Conservation (phyloP, 1,140 invertebrate species). For the Drosophila ogumai region DNA sequence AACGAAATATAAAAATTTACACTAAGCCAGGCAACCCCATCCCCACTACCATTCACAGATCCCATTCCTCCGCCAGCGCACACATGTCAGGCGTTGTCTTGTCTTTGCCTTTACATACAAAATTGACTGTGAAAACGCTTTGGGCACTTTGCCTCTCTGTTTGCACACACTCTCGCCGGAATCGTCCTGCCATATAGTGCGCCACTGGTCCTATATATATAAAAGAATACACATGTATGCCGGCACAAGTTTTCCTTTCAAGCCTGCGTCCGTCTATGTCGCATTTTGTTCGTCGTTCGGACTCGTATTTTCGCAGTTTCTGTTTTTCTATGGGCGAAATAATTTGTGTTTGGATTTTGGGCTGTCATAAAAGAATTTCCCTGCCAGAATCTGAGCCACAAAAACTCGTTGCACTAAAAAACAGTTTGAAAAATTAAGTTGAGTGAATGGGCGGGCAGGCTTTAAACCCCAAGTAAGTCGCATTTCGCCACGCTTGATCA, state of each 20-base stretch:
- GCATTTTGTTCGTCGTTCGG: constrained; percentile 33
- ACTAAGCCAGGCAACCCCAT: constrained; percentile 29
- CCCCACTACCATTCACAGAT: background rate
- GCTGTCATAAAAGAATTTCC: constrained; percentile 40
- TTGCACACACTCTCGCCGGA: constrained; percentile 53
- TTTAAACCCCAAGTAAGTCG: constrained; percentile 3
- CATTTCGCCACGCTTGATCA: constrained; percentile 37
- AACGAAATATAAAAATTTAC: constrained; percentile 69
- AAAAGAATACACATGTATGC: constrained; percentile 4
- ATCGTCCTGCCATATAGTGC: constrained; percentile 34
- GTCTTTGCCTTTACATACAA: constrained; percentile 79
- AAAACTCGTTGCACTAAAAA: constrained; percentile 9
- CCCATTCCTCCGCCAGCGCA: constrained; percentile 11
- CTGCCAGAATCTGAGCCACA: constrained; percentile 28
- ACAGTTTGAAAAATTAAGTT: constrained; percentile 7
- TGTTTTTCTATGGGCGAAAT: constrained; percentile 44
- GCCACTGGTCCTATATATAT: background rate
- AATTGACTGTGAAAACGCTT: constrained; percentile 82
- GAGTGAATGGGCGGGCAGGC: background rate
- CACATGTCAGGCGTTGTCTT: constrained; percentile 61
- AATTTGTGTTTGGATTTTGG: constrained; percentile 56
- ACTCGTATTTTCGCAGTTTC: constrained; percentile 34
- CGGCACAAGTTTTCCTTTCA: constrained; percentile 51
- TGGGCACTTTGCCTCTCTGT: constrained; percentile 70
- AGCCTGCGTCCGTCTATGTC: constrained; percentile 41